Base-by-base conservation (phyloP, 2,113 vertebrate species). In the Andinoacara biseriatus region DNA sequence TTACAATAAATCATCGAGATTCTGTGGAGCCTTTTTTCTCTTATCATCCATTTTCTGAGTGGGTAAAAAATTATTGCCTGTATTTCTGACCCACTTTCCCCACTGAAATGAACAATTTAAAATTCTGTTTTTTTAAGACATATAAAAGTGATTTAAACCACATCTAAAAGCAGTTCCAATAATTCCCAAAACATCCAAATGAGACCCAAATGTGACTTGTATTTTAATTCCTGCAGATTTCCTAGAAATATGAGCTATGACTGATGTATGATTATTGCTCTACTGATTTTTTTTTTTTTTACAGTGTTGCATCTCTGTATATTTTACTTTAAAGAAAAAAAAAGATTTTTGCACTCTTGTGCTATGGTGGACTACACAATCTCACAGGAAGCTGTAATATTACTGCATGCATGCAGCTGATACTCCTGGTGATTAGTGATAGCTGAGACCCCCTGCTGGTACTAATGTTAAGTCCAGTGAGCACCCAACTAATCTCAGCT, bases 401-500 rank as follows among this genome's bases (percentile, higher is more conserved):
- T 40, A 20, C 7, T 62, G 43, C 65, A 72, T 74, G 86, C 79
- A 31, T n/a, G 76, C 24, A 69, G 65, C 0, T 52, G 5, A 20
- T 52, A 52, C 43, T 72, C 76, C 69, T 40, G 58, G 83, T 82
- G 86, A 89, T 91, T 83, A 74, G 86, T 78, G 76, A 79, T 43
- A 85, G 83, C 80, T 22, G 78, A 86, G 87, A 89, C 87, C 91
- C 84, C 86, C 90, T 87, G 76, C 89, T 91, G 89, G 74, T 80
- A 49, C 85, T 60, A 52, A 7, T 9, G 84, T 78, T 82, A 86
- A 87, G 63, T 91, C 87, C 61, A 82, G 72, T 31, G 5, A 83
- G 58, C 74, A 20, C 26, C 76, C 35, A 69, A 58, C 81, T 90
- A 90, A 93, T 92, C 92, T 90, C 65, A 54, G 56, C 82, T 86